Base-by-base conservation (phyloP, 1,140 invertebrate genomes). In the Chlorops oryzae region DNA sequence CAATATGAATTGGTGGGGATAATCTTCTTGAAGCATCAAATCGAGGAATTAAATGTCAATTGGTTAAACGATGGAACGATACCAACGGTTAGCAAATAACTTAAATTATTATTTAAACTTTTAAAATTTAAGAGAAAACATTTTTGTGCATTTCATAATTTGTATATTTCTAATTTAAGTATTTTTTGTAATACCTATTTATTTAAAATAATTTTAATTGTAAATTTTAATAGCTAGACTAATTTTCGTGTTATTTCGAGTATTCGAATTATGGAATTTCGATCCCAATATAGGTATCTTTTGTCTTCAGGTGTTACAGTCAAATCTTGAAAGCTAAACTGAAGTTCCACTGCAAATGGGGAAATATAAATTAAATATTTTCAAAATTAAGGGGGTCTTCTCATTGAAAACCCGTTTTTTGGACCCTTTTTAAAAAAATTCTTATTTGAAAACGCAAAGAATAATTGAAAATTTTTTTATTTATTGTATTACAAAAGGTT, bases 21-120 rank as follows among this genome's bases (percentile, higher is more conserved):
- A 39, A 70, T 70, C 32, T 70, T 70, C 22, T 60, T 58, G 51
- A 67, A 70, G 45, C 66, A 70, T 47, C 66, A 70, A 48, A 70
- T 70, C 38, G 66, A 70, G 32, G 63, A 70, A 55, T 46, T 70
- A 1, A 70, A 70, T 42, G 63, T 70, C 2, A 55, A 54, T 2
- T 70, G 66, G 55, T 52, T 70, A 10, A 67, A 66, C 45, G 66
- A 70, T 43, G 66, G 66, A 44, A 70, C 66, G 22, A 70, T 70
- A 21, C 63, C 66, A 17, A 70, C 66, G 13, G 70, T 70, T 9
- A 69, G 55, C 23, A n/a, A n/a, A n/a, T n/a, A n/a, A n/a, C n/a
- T n/a, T n/a, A n/a, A n/a, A n/a, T n/a, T n/a, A 34, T 34, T n/a
- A 34, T n/a, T 34, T 34, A n/a, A 34, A 34, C n/a, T n/a, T n/a